phyloP scores from a whole-genome alignment of 2,888 invertebrate genomes.

The Allophyes oxyacanthae region DNA sequence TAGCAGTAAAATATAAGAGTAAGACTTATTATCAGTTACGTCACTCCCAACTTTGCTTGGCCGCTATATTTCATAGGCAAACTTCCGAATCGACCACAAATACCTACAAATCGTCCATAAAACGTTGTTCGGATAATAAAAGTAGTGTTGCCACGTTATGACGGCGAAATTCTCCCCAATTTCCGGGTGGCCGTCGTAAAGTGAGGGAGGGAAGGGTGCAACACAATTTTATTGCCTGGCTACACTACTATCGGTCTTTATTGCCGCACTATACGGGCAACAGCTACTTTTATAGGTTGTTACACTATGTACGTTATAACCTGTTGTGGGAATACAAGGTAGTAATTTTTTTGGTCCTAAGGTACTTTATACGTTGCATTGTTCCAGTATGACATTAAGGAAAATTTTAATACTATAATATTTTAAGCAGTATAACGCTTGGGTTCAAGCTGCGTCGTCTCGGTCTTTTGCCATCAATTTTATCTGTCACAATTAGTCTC shows the following conservation, averaged over 20 bases:
- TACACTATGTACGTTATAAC: constrained; percentile 31
- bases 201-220: constrained; percentile 40
- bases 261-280: constrained; percentile 35
- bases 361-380: constrained; percentile 13
- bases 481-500: too few relatives aligned
- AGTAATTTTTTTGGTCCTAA: constrained; percentile 1
- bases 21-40: constrained; percentile 5
- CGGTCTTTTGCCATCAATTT: too few relatives aligned
- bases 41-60: constrained; percentile 8
- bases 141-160: constrained; percentile 58
- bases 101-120: constrained; percentile 54
- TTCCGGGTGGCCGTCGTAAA: constrained; percentile 62
- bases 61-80: constrained; percentile 28
- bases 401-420: too few relatives aligned
- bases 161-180: constrained; percentile 57
- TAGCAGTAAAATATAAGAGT: neutral
- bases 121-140: constrained; percentile 53
- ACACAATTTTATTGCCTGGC: constrained; percentile 61
- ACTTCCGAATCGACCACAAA: constrained; percentile 44
- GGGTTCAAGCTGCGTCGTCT: too few relatives aligned
- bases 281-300: constrained; percentile 48
- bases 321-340: constrained; percentile 25
- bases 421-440: too few relatives aligned
- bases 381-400: too few relatives aligned
- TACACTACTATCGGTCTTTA: constrained; percentile 57